Conservation (phyloP, 2,797 vertebrate species). For the Moxostoma hubbsi region DNA sequence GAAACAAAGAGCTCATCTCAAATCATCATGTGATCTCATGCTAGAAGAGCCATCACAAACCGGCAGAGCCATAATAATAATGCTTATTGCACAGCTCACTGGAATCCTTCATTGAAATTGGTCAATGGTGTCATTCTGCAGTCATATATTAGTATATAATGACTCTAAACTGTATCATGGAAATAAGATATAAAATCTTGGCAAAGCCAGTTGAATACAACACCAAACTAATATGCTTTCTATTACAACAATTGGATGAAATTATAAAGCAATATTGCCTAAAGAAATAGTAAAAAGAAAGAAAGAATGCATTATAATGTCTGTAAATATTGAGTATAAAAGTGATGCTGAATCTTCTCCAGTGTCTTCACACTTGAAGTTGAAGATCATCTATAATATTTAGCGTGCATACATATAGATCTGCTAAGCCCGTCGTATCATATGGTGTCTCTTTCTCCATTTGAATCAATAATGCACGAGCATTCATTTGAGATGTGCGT, state of each 20-base stretch:
- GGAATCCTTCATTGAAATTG: background rate
- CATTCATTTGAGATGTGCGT: constrained; percentile 76
- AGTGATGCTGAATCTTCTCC: too few species aligned
- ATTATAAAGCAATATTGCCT: too few species aligned
- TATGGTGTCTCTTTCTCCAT: constrained; percentile 63
- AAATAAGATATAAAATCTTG: too few species aligned
- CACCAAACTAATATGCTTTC: too few species aligned
- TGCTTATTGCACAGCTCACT: background rate
- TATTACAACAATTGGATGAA: too few species aligned
- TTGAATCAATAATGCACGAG: constrained; percentile 81
- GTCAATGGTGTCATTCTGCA: background rate
- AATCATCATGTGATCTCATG: constrained; percentile 79
- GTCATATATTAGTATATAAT: background rate
- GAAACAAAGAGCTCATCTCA: constrained; percentile 74
- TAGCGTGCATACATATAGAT: background rate
- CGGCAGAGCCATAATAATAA: constrained; percentile 56
- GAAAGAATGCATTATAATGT: too few species aligned
- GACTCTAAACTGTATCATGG: background rate
- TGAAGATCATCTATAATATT: too few species aligned
- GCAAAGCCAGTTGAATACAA: too few species aligned
- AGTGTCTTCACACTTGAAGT: too few species aligned
- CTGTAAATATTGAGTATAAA: too few species aligned
- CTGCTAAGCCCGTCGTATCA: constrained; percentile 4
- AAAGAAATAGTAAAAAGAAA: too few species aligned
- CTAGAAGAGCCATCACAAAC: constrained; percentile 74